These are phyloP conservation scores for Drosophila albomicans DNA, from an alignment of 1,140 invertebrate genomes.

Conservation along the genomic window DNA sequence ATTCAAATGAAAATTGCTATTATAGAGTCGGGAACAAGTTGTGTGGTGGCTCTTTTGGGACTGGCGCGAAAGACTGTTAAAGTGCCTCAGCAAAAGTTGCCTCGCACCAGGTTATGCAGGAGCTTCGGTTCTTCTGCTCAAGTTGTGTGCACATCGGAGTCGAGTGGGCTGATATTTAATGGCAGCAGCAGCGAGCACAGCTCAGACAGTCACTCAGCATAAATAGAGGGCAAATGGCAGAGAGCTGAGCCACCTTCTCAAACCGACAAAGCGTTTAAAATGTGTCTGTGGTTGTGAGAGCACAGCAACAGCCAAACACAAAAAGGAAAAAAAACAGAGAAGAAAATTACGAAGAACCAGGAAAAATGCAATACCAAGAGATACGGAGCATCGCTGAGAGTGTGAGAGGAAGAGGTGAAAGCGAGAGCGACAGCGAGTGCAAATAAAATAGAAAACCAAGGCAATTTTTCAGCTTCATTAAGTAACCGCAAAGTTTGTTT, in stretches of 20 bases:
- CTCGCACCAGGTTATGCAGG: constrained; percentile 21
- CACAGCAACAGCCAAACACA: neutral
- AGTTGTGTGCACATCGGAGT: constrained; percentile 33
- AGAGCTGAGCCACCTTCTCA: constrained; percentile 6
- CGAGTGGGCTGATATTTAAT: constrained; percentile 43
- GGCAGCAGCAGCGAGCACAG: constrained; percentile 23
- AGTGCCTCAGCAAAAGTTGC: constrained; percentile 46
- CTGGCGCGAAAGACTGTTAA: constrained; percentile 47
- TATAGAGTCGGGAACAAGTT: constrained; percentile 34
- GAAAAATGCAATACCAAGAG: constrained; percentile 50
- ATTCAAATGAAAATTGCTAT: constrained; percentile 57
- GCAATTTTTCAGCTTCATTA: constrained; percentile 77
- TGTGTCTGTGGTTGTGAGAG: constrained; percentile 45
- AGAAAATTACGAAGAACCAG: constrained; percentile 45
- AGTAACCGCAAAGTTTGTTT: constrained; percentile 75
- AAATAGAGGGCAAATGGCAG: constrained; percentile 44
- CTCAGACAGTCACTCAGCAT: constrained; percentile 63
- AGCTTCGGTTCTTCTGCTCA: constrained; percentile 9
- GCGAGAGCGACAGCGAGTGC: constrained; percentile 30
- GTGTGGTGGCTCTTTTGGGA: constrained; percentile 2
- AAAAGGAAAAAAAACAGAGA: constrained; percentile 7
- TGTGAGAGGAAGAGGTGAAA: neutral
- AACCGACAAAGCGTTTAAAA: constrained; percentile 51
- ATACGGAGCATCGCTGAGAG: neutral
- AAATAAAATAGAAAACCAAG: constrained; percentile 71